Percentiles rank a stretch among this genome's conserved stretches.
Conservation (phyloP, 2,113 vertebrate genomes). For the Oriolus oriolus region DNA sequence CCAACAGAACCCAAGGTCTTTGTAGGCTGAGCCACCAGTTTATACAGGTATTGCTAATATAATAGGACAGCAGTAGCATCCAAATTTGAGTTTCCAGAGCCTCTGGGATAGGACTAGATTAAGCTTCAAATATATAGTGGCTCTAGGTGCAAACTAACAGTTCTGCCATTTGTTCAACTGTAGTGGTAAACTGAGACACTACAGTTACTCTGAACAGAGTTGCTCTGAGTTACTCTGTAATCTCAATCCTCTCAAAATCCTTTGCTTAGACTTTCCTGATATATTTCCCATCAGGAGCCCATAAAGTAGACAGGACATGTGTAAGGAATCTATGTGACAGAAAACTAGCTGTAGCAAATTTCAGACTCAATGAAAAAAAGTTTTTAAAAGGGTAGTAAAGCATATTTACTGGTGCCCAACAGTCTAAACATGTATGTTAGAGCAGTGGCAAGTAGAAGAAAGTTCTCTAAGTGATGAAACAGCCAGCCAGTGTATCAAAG, state of each 20-base stretch:
- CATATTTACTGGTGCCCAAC: not conserved
- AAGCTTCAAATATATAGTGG: not conserved
- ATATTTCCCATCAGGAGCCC: not conserved
- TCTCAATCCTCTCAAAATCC: not conserved
- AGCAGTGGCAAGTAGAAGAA: not conserved
- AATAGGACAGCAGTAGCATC: not conserved
- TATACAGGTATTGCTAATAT: not conserved
- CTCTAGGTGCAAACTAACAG: not conserved
- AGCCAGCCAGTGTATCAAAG: not conserved
- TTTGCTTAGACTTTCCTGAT: not conserved
- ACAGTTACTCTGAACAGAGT: not conserved
- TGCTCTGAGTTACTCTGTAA: not conserved
- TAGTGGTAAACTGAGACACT: not conserved
- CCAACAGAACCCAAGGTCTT: not conserved
- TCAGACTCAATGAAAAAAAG: not conserved
- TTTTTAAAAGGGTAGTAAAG: not conserved
- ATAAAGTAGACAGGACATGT: not conserved
- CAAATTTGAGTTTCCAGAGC: not conserved
- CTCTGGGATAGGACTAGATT: not conserved
- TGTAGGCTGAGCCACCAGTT: not conserved
- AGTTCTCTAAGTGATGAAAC: not conserved
- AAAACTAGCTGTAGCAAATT: not conserved
- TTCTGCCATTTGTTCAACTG: not conserved
- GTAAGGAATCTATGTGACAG: not conserved
- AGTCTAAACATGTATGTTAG: not conserved